Conservation (phyloP, 2,113 vertebrate species). For the Myodes glareolus region DNA sequence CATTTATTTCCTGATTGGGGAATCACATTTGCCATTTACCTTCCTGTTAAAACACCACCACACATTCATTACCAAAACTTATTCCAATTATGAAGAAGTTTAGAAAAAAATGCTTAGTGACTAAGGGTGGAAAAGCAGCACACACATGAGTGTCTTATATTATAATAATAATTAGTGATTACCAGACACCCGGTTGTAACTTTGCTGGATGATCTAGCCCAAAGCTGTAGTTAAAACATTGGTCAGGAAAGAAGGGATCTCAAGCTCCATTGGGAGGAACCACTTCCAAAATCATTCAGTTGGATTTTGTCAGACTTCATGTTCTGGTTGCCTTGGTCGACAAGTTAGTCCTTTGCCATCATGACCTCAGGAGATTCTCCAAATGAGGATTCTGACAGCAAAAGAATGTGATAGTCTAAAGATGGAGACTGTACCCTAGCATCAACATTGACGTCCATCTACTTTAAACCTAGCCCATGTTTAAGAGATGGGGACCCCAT, state of each 20-base stretch:
- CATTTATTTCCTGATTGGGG: not conserved
- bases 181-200: not conserved
- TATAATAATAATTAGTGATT: not conserved
- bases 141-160: not conserved
- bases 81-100: not conserved
- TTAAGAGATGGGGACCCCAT: not conserved
- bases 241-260: not conserved
- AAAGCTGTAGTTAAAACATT: not conserved
- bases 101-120: not conserved
- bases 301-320: rapidly evolving
- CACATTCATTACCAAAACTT: not conserved
- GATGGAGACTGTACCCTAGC: not conserved
- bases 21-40: not conserved
- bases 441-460: not conserved
- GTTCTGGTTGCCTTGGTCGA: not conserved
- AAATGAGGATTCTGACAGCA: not conserved
- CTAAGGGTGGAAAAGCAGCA: not conserved
- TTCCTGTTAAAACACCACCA: not conserved
- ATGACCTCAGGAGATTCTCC: not conserved
- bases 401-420: not conserved
- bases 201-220: not conserved
- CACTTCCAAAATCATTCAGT: not conserved
- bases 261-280: not conserved
- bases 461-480: not conserved
- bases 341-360: not conserved